Evolutionary conservation across 2,797 vertebrate genomes (phyloP), one percentile per base, ranked within the genome.

Genomic region (Catamblyrhynchus diadema): DNA sequence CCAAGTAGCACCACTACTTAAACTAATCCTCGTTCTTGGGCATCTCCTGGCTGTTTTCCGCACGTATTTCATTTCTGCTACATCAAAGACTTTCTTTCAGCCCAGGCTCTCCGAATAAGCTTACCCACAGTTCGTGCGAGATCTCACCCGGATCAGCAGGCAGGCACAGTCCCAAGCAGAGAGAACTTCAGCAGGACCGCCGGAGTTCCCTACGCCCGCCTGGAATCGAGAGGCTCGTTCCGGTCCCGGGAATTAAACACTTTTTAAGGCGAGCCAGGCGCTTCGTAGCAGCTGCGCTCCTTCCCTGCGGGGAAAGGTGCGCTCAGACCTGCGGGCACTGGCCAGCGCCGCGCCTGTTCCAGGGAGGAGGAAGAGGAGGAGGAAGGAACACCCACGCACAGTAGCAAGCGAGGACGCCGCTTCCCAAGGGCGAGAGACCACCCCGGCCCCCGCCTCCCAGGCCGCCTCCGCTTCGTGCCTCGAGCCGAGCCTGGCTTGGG

Each of bases 161-260:
- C 62, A 45, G 64, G 23, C 33, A 16, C 75, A 5, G 35, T 20
- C 17, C 47, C 77, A 7, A 79, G 45, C 11, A 30, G 19, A 0
- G 5, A 33, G 13, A 67, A 67, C 74, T 87, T 56, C 25, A 48
- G 74, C 53, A 30, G 61, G n/a, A 33, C 10, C 5, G 1, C 22
- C 5, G 33, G 28, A 27, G 39, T 2, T 57, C 67, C 41, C 51
- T 6, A 7, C 3, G 4, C 2, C 14, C 21, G 1, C 2, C 85
- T 6, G 50, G 27, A 72, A 35, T 0, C 2, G 30, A 65, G 62
- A 42, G 12, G 60, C 2, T 45, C 17, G 28, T n/a, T 72, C n/a
- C 47, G 8, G 42, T 2, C 27, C 33, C 17, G 19, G n/a, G 2
- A 69, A 51, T 12, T 3, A 24, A 44, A 18, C 42, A 2, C 53